A percentile compares a stretch with the other conserved stretches of the same genome.
Evolutionary conservation across 2,888 invertebrate species (phyloP).

Genomic region (Drosophila leonis): DNA sequence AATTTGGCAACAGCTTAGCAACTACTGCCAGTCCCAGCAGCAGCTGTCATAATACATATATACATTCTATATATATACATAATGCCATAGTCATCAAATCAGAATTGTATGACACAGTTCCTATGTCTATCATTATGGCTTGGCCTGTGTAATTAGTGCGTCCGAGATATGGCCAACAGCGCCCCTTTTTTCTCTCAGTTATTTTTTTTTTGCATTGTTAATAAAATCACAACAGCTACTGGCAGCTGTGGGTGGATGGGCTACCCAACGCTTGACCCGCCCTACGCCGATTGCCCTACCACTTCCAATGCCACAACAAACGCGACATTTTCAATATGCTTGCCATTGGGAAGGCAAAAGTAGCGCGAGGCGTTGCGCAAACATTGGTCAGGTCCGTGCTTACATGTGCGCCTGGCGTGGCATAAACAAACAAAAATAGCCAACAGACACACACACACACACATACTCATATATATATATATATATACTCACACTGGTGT

Average conservation of each 20-base stretch:
- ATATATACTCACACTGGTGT: slow-evolving; percentile 1
- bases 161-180: slow-evolving; percentile 5
- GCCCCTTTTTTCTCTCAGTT: slow-evolving; percentile 5
- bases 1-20: slow-evolving; percentile 36
- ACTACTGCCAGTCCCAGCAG: slow-evolving; percentile 6
- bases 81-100: slow-evolving; percentile 16
- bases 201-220: slow-evolving; percentile 33
- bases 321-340: slow-evolving; percentile 63
- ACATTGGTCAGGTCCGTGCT: slow-evolving; percentile 55
- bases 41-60: slow-evolving; percentile 33
- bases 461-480: not conserved
- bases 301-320: slow-evolving; percentile 22
- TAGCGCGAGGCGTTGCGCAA: slow-evolving; percentile 49
- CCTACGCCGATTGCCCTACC: not conserved
- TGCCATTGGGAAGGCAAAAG: slow-evolving; percentile 14
- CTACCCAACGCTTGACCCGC: not conserved
- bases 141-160: slow-evolving; percentile 42
- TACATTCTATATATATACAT: slow-evolving; percentile 1
- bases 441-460: slow-evolving; percentile 32
- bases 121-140: slow-evolving; percentile 29
- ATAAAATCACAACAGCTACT: slow-evolving; percentile 47
- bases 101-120: slow-evolving; percentile 12
- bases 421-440: slow-evolving; percentile 68
- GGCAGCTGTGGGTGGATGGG: not conserved
- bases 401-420: slow-evolving; percentile 58